Evolutionary conservation across 2,113 vertebrate genomes (phyloP), one percentile per base, ranked within the genome.

Genomic region (Mesembrinibis cayennensis): DNA sequence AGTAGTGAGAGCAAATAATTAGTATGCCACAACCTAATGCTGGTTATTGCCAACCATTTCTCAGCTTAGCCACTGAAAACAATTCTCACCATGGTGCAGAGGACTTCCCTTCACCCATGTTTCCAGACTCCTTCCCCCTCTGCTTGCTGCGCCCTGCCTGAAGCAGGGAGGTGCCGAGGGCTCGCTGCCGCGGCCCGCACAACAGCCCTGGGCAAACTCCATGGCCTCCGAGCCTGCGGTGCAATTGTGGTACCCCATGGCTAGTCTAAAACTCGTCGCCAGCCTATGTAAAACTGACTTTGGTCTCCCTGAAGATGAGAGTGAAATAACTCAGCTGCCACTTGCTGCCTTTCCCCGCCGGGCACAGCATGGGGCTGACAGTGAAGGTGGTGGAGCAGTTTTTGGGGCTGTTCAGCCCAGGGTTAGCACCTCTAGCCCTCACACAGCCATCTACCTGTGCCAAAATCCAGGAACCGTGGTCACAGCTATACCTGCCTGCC

Each of bases 191-290:
- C 1, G 2, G 29, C 71, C 2, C 2, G 16, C 49, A 61, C 25
- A 23, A 47, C 34, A 49, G 38, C 40, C 11, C 52, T 42, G 9
- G 44, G 26, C 45, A 53, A 71, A 63, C 44, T 47, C 27, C 38
- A n/a, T 3, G 2, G 49, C 40, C 40, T 76, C 34, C 0, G 0
- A 73, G 58, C 34, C 63, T 34, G 18, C 0, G 0, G 9, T n/a
- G n/a, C 17, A 6, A 25, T 59, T 69, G 19, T 71, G 29, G 47
- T 34, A 58, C 27, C 18, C 42, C 5, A 6, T 11, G 53, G 20
- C 29, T 45, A 34, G 20, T 81, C 63, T 71, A 61, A 86, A 90
- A 45, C 34, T 21, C 71, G 16, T 81, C 27, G 3, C 17, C 25
- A 85, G 36, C 32, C 22, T 34, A 13, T 1, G 15, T 45, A 81